Conservation (phyloP, 2,797 vertebrate species). For the Thaleichthys pacificus region DNA sequence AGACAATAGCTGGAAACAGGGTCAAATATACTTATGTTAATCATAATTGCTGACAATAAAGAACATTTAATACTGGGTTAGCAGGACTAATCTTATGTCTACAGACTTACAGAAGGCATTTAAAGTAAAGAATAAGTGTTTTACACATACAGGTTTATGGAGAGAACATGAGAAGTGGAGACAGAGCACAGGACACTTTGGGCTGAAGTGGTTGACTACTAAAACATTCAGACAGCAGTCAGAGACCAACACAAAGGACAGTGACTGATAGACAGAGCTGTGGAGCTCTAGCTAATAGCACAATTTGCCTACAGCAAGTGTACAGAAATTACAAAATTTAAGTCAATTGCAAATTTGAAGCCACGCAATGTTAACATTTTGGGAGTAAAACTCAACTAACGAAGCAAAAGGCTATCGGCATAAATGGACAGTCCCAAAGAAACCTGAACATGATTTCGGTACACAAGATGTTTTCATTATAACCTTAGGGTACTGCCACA, state of each 20-base stretch:
- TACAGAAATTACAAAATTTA: too few relatives aligned
- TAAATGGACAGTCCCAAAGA: too few relatives aligned
- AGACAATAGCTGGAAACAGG: too few relatives aligned
- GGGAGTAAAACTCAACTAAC: too few relatives aligned
- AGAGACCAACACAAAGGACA: slow-evolving; percentile 79
- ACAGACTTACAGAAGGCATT: background rate
- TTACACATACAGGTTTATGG: slow-evolving; percentile 5
- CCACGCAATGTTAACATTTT: too few relatives aligned
- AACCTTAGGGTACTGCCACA: background rate
- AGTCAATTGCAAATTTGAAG: too few relatives aligned
- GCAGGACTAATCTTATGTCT: slow-evolving; percentile 2
- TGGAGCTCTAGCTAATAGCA: slow-evolving; percentile 10
- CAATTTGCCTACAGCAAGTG: background rate
- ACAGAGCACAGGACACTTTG: slow-evolving; percentile 65
- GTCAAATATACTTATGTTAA: background rate
- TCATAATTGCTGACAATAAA: background rate
- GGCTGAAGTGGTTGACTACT: slow-evolving; percentile 40
- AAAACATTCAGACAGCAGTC: slow-evolving; percentile 75
- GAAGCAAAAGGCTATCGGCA: too few relatives aligned
- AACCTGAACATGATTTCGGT: too few relatives aligned
- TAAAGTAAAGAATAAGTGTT: background rate
- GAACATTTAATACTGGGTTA: background rate
- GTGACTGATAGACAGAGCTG: slow-evolving; percentile 48
- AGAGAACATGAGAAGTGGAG: slow-evolving; percentile 50
- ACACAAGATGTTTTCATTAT: too few relatives aligned